phyloP scores from a whole-genome alignment of 2,113 vertebrate species.

The Eretmochelys imbricata region DNA sequence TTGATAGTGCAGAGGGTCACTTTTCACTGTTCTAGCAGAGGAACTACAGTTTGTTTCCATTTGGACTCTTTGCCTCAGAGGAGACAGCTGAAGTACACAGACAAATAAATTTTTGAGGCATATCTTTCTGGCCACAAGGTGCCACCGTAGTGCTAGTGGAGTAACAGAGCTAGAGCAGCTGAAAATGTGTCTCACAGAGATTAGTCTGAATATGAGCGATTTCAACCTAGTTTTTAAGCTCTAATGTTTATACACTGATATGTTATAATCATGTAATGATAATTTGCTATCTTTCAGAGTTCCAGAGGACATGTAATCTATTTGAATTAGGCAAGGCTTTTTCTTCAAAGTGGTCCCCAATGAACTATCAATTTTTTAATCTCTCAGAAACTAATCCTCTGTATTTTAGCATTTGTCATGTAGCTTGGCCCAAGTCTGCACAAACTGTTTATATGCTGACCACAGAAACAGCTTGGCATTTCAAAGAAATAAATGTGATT shows the following conservation, averaged over 20 bases:
- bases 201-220: not conserved
- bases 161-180: not conserved
- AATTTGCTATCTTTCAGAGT: conserved; percentile 7
- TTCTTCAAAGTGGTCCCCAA: conserved; percentile 4
- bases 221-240: not conserved
- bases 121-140: conserved; percentile 63
- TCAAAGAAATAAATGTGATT: not conserved
- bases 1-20: not conserved
- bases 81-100: not conserved
- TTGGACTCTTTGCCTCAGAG: not conserved
- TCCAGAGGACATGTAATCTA: not conserved
- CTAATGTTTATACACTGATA: conserved; percentile 28
- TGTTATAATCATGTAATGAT: conserved; percentile 42
- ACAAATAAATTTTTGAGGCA: not conserved
- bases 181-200: not conserved
- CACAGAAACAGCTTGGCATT: not conserved
- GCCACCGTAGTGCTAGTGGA: conserved; percentile 61
- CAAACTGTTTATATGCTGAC: not conserved
- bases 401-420: accelerated
- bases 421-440: not conserved
- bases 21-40: not conserved
- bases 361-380: not conserved
- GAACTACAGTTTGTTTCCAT: not conserved
- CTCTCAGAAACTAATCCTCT: not conserved
- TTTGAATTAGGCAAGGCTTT: conserved; percentile 31